Evolutionary conservation across 92 coral and sea anemone species (phyloP).

Genomic region (Palythoa grandiflora): DNA sequence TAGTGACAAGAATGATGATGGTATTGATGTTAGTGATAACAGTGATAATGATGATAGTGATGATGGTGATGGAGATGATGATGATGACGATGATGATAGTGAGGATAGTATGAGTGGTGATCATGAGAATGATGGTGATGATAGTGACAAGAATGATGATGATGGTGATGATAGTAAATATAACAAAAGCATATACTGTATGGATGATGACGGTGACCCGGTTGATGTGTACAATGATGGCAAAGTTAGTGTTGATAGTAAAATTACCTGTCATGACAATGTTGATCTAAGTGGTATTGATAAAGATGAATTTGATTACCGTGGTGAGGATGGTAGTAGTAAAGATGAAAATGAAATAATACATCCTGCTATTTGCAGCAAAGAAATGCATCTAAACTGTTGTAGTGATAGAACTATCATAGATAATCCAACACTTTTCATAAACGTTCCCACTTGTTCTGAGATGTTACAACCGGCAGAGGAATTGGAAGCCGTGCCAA

Average conservation of each 20-base stretch:
- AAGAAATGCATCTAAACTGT: background rate
- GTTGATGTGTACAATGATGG: background rate
- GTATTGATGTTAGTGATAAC: background rate
- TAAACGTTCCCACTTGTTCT: background rate
- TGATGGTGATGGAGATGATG: slow-evolving; percentile 19
- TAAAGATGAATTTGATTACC: background rate
- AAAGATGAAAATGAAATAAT: slow-evolving; percentile 1
- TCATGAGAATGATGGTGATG: background rate
- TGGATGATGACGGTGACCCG: background rate
- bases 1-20: slow-evolving; percentile 5
- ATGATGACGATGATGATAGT: slow-evolving; percentile 23
- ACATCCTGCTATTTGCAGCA: background rate
- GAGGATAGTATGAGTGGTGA: background rate
- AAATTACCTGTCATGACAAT: background rate
- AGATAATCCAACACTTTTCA: background rate
- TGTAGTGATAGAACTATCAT: background rate
- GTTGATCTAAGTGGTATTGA: background rate
- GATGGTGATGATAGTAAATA: background rate
- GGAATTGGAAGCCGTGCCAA: background rate
- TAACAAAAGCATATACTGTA: background rate
- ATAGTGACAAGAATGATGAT: background rate
- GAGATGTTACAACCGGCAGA: background rate
- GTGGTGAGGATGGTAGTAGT: background rate
- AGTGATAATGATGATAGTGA: slow-evolving; percentile 10
- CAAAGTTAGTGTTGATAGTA: background rate